Conservation (phyloP, 1,140 invertebrate species). For the Phenacoccus solenopsis region DNA sequence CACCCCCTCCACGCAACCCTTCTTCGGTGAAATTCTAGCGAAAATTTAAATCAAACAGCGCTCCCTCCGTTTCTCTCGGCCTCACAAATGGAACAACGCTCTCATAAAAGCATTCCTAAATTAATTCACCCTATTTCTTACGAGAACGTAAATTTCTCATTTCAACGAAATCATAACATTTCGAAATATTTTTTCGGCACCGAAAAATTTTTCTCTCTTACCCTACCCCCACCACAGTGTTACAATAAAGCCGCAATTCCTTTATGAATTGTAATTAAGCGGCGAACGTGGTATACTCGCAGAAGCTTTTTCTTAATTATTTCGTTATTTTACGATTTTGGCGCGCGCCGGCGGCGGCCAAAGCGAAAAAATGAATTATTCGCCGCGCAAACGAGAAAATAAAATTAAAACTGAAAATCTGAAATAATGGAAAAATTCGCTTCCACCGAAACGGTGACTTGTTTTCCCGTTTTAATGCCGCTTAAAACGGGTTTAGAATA, state of each 20-base stretch:
- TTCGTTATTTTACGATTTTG: not conserved
- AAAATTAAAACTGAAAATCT: not conserved
- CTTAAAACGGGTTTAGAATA: constrained; percentile 15
- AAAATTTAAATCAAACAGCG: too few relatives aligned
- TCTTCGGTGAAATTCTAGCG: too few relatives aligned
- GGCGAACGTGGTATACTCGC: not conserved
- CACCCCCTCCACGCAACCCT: too few relatives aligned
- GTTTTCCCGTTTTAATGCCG: not conserved
- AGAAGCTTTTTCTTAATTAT: constrained; percentile 11
- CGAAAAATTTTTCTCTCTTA: not conserved
- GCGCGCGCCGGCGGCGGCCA: not conserved
- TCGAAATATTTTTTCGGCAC: not conserved
- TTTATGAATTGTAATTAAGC: constrained; percentile 10
- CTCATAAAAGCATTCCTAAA: not conserved
- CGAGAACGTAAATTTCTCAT: not conserved
- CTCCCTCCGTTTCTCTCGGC: too few relatives aligned
- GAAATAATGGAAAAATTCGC: constrained; percentile 13
- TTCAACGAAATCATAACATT: not conserved
- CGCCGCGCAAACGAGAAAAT: not conserved
- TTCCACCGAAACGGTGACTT: not conserved
- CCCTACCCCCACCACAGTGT: not conserved
- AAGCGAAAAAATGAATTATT: not conserved
- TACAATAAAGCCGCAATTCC: constrained; percentile 1
- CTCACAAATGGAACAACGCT: not conserved
- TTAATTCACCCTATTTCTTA: not conserved